Evolutionary conservation across 2,113 vertebrate genomes (phyloP), one percentile per base, ranked within the genome.

Genomic region (Amia ocellicauda): DNA sequence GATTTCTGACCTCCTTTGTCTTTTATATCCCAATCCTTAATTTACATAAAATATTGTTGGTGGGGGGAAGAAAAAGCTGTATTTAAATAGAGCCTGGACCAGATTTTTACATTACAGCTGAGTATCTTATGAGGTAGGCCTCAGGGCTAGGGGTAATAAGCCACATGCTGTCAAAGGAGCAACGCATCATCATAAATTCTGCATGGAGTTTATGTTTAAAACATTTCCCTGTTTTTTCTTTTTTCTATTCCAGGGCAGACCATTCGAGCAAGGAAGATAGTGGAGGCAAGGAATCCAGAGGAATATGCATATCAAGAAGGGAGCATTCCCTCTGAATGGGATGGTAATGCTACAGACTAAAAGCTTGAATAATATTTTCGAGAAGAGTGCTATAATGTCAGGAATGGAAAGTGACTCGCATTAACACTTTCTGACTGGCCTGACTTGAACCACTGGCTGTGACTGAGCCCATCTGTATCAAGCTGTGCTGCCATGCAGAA

Each of bases 271-370:
- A 90, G 70, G 83, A 88, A 94, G 76, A 78, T 90, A 56, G 74
- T 97, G 28, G 92, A 88, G 82, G 68, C 87, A 63, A 71, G 83
- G 77, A 91, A 90, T 81, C 76, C 74, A 65, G 75, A 80, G 51
- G 88, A 89, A 54, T 69, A 83, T 64, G 84, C 91, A 58, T 98
- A 96, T 83, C 67, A 83, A 75, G 80, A 70, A 67, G 92, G 92
- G 64, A 82, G 70, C 78, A 94, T 98, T 80, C 97, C 97, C 72
- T 69, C 64, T 16, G 96, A 97, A 86, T 99, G 96, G 97, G 94
- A 98, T 83, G 96, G 96, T 98, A 90, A 91, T 72, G 66, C 31
- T 36, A 36, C 11, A 36, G 89, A 78, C 51, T 53, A 23, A 53
- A 53, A 22, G 51, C 51, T 23, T 53, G 51, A 23, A 26, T 53